Conservation (phyloP, 2,113 vertebrate genomes). For the Sclerurus mexicanus region DNA sequence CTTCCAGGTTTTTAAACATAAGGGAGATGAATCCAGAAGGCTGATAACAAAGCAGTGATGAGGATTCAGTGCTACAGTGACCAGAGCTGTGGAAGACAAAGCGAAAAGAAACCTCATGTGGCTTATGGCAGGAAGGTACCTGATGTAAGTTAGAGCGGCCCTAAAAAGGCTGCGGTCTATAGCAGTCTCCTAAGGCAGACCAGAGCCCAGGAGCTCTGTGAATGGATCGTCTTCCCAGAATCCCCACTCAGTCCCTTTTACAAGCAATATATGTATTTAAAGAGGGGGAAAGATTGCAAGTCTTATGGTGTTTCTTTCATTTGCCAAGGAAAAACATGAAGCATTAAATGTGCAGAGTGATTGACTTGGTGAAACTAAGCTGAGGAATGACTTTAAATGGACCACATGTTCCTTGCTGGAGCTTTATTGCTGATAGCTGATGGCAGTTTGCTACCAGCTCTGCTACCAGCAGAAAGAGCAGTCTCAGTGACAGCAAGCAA, state of each 20-base stretch:
- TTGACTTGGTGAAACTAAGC: not conserved
- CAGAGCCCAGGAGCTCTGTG: not conserved
- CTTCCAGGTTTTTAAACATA: not conserved
- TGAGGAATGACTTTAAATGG: not conserved
- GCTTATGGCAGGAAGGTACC: not conserved
- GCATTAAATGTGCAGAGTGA: not conserved
- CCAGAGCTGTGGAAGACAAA: not conserved
- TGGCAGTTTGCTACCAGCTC: not conserved
- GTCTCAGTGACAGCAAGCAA: not conserved
- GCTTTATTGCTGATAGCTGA: not conserved
- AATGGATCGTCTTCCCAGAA: not conserved
- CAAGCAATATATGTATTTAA: not conserved
- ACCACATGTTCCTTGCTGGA: not conserved
- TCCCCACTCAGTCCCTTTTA: not conserved
- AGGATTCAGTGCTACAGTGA: not conserved
- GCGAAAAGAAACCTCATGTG: rapidly evolving
- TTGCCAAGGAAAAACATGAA: not conserved
- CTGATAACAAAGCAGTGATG: not conserved
- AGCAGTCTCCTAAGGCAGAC: not conserved
- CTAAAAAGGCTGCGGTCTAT: not conserved
- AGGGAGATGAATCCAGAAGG: not conserved
- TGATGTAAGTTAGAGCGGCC: not conserved
- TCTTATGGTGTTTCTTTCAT: not conserved
- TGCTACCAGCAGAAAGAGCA: not conserved
- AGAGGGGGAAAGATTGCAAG: not conserved